A percentile compares a stretch with the other conserved stretches of the same genome.
These are phyloP conservation scores for Fistularia tabacaria DNA, from an alignment of 2,797 vertebrate species.

Conservation along the genomic window DNA sequence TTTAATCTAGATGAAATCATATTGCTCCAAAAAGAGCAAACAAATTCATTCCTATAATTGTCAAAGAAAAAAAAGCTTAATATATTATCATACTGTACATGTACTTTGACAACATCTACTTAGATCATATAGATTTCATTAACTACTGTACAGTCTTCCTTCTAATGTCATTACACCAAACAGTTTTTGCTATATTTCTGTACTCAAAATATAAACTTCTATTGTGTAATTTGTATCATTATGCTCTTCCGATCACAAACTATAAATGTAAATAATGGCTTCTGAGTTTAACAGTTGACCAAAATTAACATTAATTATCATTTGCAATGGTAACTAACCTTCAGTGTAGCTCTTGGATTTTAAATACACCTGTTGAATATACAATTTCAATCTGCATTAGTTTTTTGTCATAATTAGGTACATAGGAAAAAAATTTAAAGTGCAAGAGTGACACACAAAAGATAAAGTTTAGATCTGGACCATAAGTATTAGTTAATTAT, in stretches of 20 bases:
- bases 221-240: slow-evolving; percentile 22
- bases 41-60: slow-evolving; percentile 43
- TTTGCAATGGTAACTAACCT: slow-evolving; percentile 10
- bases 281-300: slow-evolving; percentile 36
- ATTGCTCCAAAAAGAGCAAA: slow-evolving; percentile 23
- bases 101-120: slow-evolving; percentile 43
- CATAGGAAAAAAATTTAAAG: slow-evolving; percentile 53
- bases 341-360: slow-evolving; percentile 24
- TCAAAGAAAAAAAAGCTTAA: slow-evolving; percentile 6
- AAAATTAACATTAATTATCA: slow-evolving; percentile 27
- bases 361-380: slow-evolving; percentile 14
- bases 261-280: slow-evolving; percentile 48
- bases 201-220: slow-evolving; percentile 60
- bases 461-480: slow-evolving; percentile 18
- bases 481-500: slow-evolving; percentile 15
- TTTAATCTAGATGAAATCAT: slow-evolving; percentile 47
- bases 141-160: slow-evolving; percentile 44
- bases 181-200: slow-evolving; percentile 23
- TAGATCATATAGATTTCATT: slow-evolving; percentile 31
- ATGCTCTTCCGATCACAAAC: slow-evolving; percentile 18
- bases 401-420: slow-evolving; percentile 44
- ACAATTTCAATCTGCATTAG: slow-evolving; percentile 41
- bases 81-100: slow-evolving; percentile 41
- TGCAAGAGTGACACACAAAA: slow-evolving; percentile 55
- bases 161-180: slow-evolving; percentile 23